Conservation (phyloP, 2,113 vertebrate genomes). For the Agapornis roseicollis region DNA sequence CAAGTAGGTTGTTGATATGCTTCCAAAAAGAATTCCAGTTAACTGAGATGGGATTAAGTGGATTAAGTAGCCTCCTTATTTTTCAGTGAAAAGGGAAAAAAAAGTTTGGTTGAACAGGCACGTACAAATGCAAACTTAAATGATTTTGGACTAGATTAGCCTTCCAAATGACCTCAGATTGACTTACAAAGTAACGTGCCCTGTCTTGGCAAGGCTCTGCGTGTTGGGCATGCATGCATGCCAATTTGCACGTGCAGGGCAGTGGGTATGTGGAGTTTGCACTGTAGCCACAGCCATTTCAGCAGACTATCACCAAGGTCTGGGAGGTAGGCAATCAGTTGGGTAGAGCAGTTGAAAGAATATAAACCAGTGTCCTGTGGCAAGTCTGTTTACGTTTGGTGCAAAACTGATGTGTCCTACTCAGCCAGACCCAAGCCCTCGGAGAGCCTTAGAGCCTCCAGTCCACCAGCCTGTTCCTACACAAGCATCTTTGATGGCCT, state of each 20-base stretch:
- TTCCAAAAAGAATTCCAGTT: conserved; percentile 47
- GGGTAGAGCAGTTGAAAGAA: background rate
- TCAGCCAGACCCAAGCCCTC: fast-evolving
- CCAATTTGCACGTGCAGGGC: fast-evolving
- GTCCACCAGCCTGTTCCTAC: background rate
- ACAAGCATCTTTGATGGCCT: background rate
- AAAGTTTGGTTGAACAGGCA: background rate
- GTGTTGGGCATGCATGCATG: fast-evolving
- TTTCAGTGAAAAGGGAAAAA: background rate
- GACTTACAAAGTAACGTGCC: background rate
- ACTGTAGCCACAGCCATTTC: background rate
- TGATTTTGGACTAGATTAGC: background rate
- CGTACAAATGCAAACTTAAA: background rate
- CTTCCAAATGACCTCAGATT: background rate
- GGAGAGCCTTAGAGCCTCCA: background rate
- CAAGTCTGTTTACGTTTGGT: background rate
- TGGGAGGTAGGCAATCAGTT: background rate
- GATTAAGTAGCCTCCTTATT: background rate
- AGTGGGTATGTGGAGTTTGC: fast-evolving
- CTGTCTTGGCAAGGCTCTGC: fast-evolving
- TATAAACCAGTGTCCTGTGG: background rate
- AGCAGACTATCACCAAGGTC: fast-evolving
- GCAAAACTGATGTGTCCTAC: background rate
- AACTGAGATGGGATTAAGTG: conserved; percentile 43
- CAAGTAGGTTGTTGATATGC: conserved; percentile 18